Base-by-base conservation (phyloP, 1,140 invertebrate species). In the Camponotus pennsylvanicus region DNA sequence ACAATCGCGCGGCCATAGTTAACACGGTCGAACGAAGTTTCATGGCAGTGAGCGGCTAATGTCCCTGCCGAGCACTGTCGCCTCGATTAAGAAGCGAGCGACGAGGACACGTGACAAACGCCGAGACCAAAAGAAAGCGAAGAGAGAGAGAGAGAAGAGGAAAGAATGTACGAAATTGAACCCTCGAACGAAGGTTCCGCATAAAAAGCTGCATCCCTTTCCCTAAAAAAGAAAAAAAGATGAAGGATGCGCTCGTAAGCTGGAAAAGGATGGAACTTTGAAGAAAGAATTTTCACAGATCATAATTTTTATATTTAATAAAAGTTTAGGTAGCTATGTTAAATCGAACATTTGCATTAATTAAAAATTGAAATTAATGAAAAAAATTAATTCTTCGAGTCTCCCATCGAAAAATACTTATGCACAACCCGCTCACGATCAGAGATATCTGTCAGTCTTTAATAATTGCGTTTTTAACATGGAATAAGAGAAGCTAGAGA, bases 11-110 rank as follows among this genome's bases (percentile, higher is more conserved):
- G 66, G 63, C 73, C 77, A 76, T 77, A 78, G 73, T 89, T 89
- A 89, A 87, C 84, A 87, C 71, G 78, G 87, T 89, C 87, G 87
- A 89, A 86, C 69, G 52, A 88, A 78, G 84, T 89, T 89, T 89
- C 76, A 73, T 89, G 80, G 49, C 69, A 55, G 67, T 86, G 86
- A 87, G 67, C 63, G 78, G 85, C 79, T 64, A 80, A 89, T 78
- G 80, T 71, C 63, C 64, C 70, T 37, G 59, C 37, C 49, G 42
- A 71, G 86, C 73, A 64, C 70, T 57, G 87, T 86, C 76, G 64
- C 80, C 86, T 90, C 89, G 86, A 87, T 89, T 85, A 88, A 88
- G 70, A 21, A 80, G 84, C 18, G 86, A 57, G 73, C 64, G 57
- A 66, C 85, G 52, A 77, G 70, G 42, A 88, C 77, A 57, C 70